Conservation (phyloP, 2,113 vertebrate genomes). For the Cololabis saira region DNA sequence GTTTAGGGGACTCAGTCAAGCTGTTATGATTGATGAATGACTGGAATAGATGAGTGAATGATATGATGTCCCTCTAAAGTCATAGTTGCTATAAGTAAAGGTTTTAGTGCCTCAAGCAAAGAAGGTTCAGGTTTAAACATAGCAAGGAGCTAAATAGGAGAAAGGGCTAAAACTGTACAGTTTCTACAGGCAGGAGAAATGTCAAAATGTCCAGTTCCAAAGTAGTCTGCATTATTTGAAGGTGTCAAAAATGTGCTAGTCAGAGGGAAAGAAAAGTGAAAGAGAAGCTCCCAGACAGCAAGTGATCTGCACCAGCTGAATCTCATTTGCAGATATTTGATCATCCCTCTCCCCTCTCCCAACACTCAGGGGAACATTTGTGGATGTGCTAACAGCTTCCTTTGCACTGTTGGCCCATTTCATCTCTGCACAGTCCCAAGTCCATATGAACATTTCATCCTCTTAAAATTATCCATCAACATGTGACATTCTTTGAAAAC, state of each 20-base stretch:
- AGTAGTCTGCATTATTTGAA: slow-evolving; percentile 20
- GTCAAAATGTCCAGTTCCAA: background rate
- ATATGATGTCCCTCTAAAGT: background rate
- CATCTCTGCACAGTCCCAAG: slow-evolving; percentile 8
- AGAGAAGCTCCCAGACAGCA: slow-evolving; percentile 24
- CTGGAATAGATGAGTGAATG: background rate
- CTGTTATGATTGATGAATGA: background rate
- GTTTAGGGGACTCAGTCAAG: background rate
- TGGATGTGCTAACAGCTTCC: slow-evolving; percentile 12
- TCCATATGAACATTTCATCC: slow-evolving; percentile 7
- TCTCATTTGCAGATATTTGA: slow-evolving; percentile 48
- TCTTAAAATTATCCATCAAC: background rate
- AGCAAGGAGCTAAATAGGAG: background rate
- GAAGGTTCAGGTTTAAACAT: slow-evolving; percentile 3
- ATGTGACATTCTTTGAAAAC: background rate
- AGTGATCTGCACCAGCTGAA: slow-evolving; percentile 17
- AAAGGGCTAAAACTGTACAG: background rate
- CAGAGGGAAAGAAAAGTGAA: slow-evolving; percentile 5
- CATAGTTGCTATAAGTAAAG: background rate
- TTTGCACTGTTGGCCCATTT: slow-evolving; percentile 17
- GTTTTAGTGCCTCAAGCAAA: slow-evolving; percentile 10
- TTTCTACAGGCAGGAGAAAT: slow-evolving; percentile 3
- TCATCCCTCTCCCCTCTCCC: slow-evolving; percentile 5
- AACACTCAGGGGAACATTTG: slow-evolving; percentile 6
- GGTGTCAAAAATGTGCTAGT: slow-evolving; percentile 13